A percentile compares a stretch with the other conserved stretches of the same genome.
Evolutionary conservation across 1,140 invertebrate genomes (phyloP).

Genomic region (Mizuhopecten yessoensis): DNA sequence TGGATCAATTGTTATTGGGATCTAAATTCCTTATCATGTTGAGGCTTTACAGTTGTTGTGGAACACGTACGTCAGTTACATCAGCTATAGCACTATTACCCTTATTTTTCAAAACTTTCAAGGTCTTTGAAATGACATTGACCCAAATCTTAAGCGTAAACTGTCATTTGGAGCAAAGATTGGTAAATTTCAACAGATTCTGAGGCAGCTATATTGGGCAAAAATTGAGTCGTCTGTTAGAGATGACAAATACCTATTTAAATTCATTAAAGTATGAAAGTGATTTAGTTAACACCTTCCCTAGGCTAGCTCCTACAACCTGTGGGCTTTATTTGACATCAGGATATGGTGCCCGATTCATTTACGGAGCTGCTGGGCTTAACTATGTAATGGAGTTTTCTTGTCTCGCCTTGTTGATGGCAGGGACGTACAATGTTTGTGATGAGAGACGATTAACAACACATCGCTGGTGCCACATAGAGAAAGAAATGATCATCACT

Average conservation of each 20-base stretch:
- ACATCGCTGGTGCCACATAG: background rate
- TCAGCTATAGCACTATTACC: background rate
- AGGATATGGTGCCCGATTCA: background rate
- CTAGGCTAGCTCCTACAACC: background rate
- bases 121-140: slow-evolving; percentile 29
- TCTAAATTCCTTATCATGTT: slow-evolving; percentile 13
- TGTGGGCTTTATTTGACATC: background rate
- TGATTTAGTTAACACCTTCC: background rate
- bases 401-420: background rate
- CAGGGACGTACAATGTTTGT: background rate
- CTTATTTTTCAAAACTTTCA: slow-evolving; percentile 1
- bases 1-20: background rate
- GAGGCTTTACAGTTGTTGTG: background rate
- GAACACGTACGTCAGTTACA: background rate
- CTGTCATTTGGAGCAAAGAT: background rate
- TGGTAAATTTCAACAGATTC: background rate
- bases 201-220: background rate
- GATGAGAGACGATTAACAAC: background rate
- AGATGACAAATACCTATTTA: slow-evolving; percentile 12
- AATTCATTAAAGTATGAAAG: background rate
- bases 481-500: background rate
- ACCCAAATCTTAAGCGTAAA: slow-evolving; percentile 17
- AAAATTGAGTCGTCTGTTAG: background rate
- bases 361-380: background rate
- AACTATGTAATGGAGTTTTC: slow-evolving; percentile 24